Conservation (phyloP, 2,797 vertebrate genomes). For the Sparidentex hasta region DNA sequence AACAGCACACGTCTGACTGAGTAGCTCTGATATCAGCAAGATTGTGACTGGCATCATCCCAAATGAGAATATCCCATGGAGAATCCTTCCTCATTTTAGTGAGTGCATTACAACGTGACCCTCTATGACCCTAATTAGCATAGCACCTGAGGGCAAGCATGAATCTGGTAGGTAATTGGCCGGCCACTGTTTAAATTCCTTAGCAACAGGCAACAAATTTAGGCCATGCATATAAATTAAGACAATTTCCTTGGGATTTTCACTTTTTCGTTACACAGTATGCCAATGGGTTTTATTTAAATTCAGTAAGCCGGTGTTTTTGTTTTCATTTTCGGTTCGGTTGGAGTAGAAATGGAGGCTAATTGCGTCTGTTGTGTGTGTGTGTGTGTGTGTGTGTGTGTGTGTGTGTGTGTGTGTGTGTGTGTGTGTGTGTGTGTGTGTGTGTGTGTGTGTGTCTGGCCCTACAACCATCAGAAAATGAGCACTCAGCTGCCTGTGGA, state of each 20-base stretch:
- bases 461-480: conserved; percentile 45
- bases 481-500: conserved; percentile 40
- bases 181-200: conserved; percentile 61
- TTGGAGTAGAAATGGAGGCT: conserved; percentile 41
- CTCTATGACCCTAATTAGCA: conserved; percentile 79
- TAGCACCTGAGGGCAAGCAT: conserved; percentile 69
- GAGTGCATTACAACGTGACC: conserved; percentile 73
- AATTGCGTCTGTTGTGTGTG: conserved; percentile 36
- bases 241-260: conserved; percentile 71
- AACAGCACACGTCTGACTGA: conserved; percentile 40
- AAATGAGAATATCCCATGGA: conserved; percentile 65
- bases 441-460: conserved; percentile 36
- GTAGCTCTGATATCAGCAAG: conserved; percentile 35
- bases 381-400: conserved; percentile 35
- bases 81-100: conserved; percentile 68
- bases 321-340: conserved; percentile 60
- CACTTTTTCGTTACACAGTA: conserved; percentile 61
- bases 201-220: conserved; percentile 76
- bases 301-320: conserved; percentile 63
- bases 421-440: too few species aligned
- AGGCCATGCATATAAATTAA: conserved; percentile 79
- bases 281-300: conserved; percentile 67
- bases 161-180: conserved; percentile 71
- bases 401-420: conserved; percentile 43
- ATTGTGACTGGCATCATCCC: conserved; percentile 54